phyloP scores from a whole-genome alignment of 2,113 vertebrate genomes.

The Hippocampus comes region DNA sequence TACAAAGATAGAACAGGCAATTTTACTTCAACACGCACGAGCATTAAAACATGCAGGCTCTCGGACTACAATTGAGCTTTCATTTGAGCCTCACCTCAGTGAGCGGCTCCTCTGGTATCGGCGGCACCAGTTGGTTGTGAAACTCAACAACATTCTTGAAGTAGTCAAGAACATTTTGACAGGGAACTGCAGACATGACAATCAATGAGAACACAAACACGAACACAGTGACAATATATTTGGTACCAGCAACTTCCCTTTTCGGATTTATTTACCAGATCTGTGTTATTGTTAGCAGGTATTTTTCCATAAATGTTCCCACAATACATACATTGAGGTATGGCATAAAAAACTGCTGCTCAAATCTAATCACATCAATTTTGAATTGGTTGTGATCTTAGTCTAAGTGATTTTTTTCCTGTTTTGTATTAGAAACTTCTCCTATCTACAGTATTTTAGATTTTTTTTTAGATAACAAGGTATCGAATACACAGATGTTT shows the following conservation, averaged over 20 bases:
- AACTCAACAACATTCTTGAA: slow-evolving; percentile 92
- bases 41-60: neutral
- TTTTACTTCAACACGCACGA: slow-evolving; percentile 5
- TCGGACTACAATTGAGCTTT: neutral
- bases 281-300: no score
- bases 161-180: slow-evolving; percentile 94
- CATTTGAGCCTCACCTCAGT: slow-evolving; percentile 78
- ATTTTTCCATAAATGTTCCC: no score
- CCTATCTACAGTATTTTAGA: neutral
- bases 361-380: neutral
- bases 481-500: neutral
- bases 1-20: slow-evolving; percentile 35
- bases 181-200: slow-evolving; percentile 79
- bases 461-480: neutral
- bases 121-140: slow-evolving; percentile 88
- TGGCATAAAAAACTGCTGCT: neutral
- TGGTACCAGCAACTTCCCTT: no score
- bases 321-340: neutral
- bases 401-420: neutral
- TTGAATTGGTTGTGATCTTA: neutral
- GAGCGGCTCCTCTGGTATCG: slow-evolving; percentile 84
- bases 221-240: neutral
- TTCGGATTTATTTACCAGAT: no score
- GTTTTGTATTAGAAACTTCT: neutral
- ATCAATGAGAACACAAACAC: neutral